Percentiles rank a stretch among this genome's conserved stretches.
These are phyloP conservation scores for Etheostoma spectabile DNA, from an alignment of 2,113 vertebrate species.

Conservation along the genomic window DNA sequence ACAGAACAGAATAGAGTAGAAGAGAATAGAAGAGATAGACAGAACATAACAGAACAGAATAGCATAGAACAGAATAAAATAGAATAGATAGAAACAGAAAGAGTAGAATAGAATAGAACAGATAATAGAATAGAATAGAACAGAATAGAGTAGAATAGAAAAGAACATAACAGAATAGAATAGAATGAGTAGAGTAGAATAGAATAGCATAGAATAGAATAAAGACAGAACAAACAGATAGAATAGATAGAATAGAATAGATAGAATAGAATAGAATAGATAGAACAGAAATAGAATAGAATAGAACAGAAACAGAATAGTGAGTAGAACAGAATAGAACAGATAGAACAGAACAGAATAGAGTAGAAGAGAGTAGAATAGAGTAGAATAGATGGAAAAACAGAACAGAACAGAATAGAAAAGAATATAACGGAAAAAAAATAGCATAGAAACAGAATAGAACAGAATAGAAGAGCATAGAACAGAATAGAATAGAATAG, in stretches of 20 bases:
- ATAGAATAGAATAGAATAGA: neutral
- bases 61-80: constrained; percentile 19
- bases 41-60: neutral
- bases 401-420: constrained; percentile 6
- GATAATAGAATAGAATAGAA: constrained; percentile 18
- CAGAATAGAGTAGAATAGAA: neutral
- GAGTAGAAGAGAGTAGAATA: constrained; percentile 12
- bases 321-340: neutral
- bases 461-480: neutral
- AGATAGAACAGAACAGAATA: neutral
- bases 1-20: constrained; percentile 2
- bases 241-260: too few relatives aligned
- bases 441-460: neutral
- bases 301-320: constrained; percentile 14
- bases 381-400: neutral
- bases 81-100: neutral
- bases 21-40: neutral
- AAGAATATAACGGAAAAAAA: constrained; percentile 1
- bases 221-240: neutral
- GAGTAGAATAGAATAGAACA: neutral
- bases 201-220: constrained; percentile 17
- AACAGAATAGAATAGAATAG: constrained; percentile 12
- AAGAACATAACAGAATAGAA: neutral
- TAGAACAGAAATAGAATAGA: too few relatives aligned
- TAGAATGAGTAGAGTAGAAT: constrained; percentile 14